Conservation (phyloP, 2,888 invertebrate genomes). For the Clepsis dumicolana region DNA sequence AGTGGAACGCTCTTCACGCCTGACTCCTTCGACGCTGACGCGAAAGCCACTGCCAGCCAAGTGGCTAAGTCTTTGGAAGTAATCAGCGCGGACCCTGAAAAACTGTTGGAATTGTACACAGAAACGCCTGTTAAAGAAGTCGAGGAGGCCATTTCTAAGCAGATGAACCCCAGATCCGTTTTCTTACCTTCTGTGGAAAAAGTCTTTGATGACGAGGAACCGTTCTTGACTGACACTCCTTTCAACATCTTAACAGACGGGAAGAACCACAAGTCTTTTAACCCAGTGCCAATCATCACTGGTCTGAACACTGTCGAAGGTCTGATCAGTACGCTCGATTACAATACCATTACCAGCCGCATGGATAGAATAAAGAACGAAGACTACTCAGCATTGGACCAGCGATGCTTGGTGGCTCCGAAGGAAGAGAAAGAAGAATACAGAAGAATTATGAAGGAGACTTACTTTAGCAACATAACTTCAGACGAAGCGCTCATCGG, state of each 20-base stretch:
- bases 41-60: constrained; percentile 70
- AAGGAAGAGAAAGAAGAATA: constrained; percentile 63
- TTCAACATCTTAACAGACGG: constrained; percentile 70
- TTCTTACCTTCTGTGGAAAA: constrained; percentile 75
- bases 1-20: constrained; percentile 74
- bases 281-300: constrained; percentile 80
- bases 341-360: constrained; percentile 72
- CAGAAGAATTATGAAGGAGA: constrained; percentile 65
- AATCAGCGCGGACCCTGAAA: constrained; percentile 62
- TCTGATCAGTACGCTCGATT: constrained; percentile 74
- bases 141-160: constrained; percentile 75
- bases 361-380: constrained; percentile 73
- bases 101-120: constrained; percentile 63
- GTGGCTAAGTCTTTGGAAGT: constrained; percentile 73
- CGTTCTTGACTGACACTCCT: constrained; percentile 74
- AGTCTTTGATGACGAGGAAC: constrained; percentile 69
- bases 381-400: constrained; percentile 70
- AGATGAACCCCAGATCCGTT: constrained; percentile 75
- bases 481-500: constrained; percentile 72
- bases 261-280: constrained; percentile 57
- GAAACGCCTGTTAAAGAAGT: constrained; percentile 64
- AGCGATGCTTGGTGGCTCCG: constrained; percentile 62
- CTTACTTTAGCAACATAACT: constrained; percentile 70
- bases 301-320: constrained; percentile 86
- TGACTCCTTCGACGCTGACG: constrained; percentile 68